Base-by-base conservation (phyloP, 1,140 invertebrate genomes). In the Drosophila cardini region DNA sequence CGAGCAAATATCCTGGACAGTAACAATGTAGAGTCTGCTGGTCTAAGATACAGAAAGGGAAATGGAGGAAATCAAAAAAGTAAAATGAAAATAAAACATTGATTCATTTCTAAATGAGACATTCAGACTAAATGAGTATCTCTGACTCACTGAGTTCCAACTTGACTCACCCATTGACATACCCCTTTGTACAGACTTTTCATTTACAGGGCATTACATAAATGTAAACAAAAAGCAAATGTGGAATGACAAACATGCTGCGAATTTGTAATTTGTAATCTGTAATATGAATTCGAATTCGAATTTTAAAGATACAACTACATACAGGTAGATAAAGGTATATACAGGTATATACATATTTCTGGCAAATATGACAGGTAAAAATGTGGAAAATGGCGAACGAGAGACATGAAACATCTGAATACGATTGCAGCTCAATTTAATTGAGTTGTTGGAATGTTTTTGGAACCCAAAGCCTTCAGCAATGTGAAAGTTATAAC, bases 181-280 rank as follows among this genome's bases (percentile, higher is more conserved):
- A 32, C 21, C 21, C 56, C 9, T 5, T 11, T 32, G 8, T 2
- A 10, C 1, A 13, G 0, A 9, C 2, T 4, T 36, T 3, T 2
- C 30, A 1, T 0, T 38, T 34, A 63, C 21, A 43, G 61, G 48
- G 61, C 36, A 52, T 56, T 3, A 18, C 16, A 55, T 57, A 52
- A 42, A 63, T 34, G 60, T 30, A 69, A 72, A 67, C 36, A 57
- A 58, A 45, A 72, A 57, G 36, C 50, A 67, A 76, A 76, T 73
- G 56, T 68, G 80, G 69, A 79, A 89, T 87, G 84, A 80, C 83
- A 89, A 87, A 87, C 83, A 87, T 87, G 83, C 83, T 83, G 84
- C 84, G 83, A 87, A 87, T 87, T 87, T 89, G 83, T 87, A 87
- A 87, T 87, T 85, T 76, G 84, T 89, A 89, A 87, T 87, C 78